Conservation (phyloP, 2,888 invertebrate genomes). For the Spialia ferax region DNA sequence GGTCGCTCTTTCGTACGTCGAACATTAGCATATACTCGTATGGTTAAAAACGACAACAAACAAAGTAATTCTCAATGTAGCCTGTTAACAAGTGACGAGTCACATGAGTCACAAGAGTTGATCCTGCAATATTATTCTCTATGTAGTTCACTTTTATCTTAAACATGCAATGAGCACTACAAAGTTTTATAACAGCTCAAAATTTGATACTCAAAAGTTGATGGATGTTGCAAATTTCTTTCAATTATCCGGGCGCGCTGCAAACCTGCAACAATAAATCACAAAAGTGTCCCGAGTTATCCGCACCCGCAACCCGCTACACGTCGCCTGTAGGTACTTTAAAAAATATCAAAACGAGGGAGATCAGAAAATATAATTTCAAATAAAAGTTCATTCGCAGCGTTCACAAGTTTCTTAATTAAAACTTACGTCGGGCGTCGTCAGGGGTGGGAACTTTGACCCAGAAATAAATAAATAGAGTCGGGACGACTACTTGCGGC, state of each 20-base stretch:
- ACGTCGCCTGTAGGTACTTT: constrained; percentile 47
- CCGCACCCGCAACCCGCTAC: constrained; percentile 75
- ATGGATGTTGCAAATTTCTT: constrained; percentile 59
- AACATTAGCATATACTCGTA: constrained; percentile 17
- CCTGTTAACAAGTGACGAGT: not conserved
- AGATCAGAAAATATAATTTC: constrained; percentile 83
- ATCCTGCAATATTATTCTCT: not conserved
- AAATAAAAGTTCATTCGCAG: constrained; percentile 82
- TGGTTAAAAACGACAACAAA: constrained; percentile 4
- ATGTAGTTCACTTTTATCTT: not conserved
- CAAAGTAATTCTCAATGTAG: not conserved
- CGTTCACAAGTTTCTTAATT: constrained; percentile 87
- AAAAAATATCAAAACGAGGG: constrained; percentile 77
- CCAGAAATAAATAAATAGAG: constrained; percentile 86
- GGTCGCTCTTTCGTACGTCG: not conserved
- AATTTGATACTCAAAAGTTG: constrained; percentile 40
- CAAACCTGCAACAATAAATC: constrained; percentile 74
- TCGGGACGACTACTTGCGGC: constrained; percentile 61
- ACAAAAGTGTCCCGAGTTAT: constrained; percentile 75
- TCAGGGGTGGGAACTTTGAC: constrained; percentile 80
- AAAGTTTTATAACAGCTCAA: constrained; percentile 20
- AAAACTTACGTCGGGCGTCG: constrained; percentile 84
- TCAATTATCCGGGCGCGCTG: constrained; percentile 64
- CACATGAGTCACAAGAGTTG: not conserved
- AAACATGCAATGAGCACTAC: not conserved